phyloP scores from a whole-genome alignment of 2,113 vertebrate genomes.

The Panthera leo region DNA sequence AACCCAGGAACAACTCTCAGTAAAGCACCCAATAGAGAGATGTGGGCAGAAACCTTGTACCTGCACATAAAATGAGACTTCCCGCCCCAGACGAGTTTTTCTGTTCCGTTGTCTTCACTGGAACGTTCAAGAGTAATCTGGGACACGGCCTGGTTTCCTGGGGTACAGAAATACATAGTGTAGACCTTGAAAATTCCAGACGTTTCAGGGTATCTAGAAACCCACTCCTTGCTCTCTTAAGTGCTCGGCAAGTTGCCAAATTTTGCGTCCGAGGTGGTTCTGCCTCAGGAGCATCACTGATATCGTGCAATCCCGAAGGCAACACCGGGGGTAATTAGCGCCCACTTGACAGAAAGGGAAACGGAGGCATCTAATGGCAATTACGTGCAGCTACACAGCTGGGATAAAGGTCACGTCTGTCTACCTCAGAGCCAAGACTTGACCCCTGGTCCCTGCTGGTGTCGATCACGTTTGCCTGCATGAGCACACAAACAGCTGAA shows the following conservation, averaged over 20 bases:
- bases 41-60: not conserved
- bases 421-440: not conserved
- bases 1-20: not conserved
- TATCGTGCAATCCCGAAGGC: too few species aligned
- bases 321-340: not conserved
- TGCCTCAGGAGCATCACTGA: not conserved
- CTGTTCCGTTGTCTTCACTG: not conserved
- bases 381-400: too few species aligned
- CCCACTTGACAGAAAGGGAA: not conserved
- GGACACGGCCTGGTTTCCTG: not conserved
- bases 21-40: not conserved
- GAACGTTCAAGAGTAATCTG: not conserved
- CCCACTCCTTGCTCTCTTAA: not conserved
- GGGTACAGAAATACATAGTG: not conserved
- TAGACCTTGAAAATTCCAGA: not conserved
- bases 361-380: not conserved
- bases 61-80: not conserved
- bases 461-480: not conserved
- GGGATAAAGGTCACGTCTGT: not conserved
- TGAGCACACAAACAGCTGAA: not conserved
- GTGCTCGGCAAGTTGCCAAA: not conserved
- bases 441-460: not conserved
- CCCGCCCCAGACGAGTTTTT: not conserved
- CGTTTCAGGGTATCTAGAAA: fast-evolving
- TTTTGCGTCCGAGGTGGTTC: not conserved